Evolutionary conservation across 2,113 vertebrate species (phyloP).

Genomic region (Otocyon megalotis): DNA sequence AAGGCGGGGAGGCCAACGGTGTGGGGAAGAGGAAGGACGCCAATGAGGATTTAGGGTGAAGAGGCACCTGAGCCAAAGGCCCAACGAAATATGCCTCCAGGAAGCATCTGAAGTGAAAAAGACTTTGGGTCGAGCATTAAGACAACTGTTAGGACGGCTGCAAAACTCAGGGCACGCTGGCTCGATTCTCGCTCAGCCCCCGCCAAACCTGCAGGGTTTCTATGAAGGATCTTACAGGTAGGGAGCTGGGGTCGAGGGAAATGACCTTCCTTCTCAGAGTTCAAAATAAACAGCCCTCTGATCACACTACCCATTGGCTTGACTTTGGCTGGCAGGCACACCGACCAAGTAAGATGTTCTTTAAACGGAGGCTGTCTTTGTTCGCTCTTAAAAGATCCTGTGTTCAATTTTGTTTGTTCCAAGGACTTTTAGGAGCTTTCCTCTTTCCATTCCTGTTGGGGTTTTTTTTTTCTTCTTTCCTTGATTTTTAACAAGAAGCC

Average conservation of each 20-base stretch:
- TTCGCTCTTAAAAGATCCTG: conserved; percentile 34
- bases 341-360: conserved; percentile 56
- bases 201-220: accelerated
- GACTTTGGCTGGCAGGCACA: neutral
- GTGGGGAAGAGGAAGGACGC: neutral
- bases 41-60: neutral
- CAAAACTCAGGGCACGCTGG: accelerated
- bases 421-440: conserved; percentile 62
- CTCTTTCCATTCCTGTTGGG: neutral
- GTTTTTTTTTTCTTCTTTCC: neutral
- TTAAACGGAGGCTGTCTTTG: conserved; percentile 65
- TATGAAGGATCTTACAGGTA: accelerated
- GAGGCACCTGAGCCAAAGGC: neutral
- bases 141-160: accelerated
- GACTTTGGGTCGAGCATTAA: neutral
- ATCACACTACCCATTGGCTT: neutral
- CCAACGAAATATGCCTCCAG: neutral
- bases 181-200: neutral
- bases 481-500: conserved; percentile 55
- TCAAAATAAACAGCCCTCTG: neutral
- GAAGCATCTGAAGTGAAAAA: neutral
- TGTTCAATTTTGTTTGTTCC: conserved; percentile 67
- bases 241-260: neutral
- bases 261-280: neutral
- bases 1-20: neutral